Evolutionary conservation across 1,140 invertebrate genomes (phyloP).

Genomic region (Phocides pigmalion): DNA sequence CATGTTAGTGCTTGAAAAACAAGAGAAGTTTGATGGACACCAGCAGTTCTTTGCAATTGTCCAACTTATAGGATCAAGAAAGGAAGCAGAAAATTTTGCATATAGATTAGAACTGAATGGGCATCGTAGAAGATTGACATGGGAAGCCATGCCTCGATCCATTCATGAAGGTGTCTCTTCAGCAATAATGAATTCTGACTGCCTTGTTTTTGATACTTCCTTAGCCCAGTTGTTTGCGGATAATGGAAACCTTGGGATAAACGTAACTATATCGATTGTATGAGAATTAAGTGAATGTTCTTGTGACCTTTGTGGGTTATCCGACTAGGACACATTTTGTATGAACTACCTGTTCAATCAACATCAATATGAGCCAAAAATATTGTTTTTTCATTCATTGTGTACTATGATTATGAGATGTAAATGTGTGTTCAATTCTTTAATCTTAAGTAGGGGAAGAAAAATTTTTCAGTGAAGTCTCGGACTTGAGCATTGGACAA

Average conservation of each 20-base stretch:
- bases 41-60: conserved; percentile 99
- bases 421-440: conserved; percentile 76
- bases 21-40: conserved; percentile 98
- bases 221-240: conserved; percentile 99
- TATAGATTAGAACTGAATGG: conserved; percentile 99
- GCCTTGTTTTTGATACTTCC: conserved; percentile 98
- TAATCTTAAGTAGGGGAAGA: conserved; percentile 66
- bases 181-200: conserved; percentile 99
- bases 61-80: conserved; percentile 98
- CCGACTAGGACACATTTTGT: conserved; percentile 54
- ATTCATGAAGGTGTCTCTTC: conserved; percentile 99
- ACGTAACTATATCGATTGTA: conserved; percentile 98
- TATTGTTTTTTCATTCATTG: conserved; percentile 59
- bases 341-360: conserved; percentile 56
- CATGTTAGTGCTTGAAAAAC: conserved; percentile 99
- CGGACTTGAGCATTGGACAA: conserved; percentile 13
- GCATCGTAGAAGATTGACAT: conserved; percentile 95
- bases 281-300: conserved; percentile 57
- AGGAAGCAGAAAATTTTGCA: conserved; percentile 99
- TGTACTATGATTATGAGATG: conserved; percentile 51
- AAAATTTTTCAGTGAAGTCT: conserved; percentile 50
- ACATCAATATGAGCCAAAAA: conserved; percentile 74
- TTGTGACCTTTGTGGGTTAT: conserved; percentile 25
- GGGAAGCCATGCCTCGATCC: conserved; percentile 99
- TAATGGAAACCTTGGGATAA: conserved; percentile 99